These are phyloP conservation scores for Fundulus diaphanus DNA, from an alignment of 2,797 vertebrate species.

Conservation along the genomic window DNA sequence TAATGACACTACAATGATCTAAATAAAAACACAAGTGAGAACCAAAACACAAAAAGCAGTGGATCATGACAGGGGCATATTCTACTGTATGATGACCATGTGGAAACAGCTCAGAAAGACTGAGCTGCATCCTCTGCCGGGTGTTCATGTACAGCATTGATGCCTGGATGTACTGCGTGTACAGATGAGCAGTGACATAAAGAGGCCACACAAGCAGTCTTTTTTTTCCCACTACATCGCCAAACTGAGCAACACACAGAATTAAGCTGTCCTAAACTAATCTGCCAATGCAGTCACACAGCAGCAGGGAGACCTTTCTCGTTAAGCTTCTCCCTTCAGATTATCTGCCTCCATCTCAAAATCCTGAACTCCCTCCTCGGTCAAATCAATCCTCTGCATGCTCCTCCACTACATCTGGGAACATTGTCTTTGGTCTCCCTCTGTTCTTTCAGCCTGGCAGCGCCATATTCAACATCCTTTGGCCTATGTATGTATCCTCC, in stretches of 20 bases:
- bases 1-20: neutral
- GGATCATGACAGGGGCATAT: neutral
- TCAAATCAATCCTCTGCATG: neutral
- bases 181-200: neutral
- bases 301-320: neutral
- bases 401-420: neutral
- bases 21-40: neutral
- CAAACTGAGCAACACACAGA: neutral
- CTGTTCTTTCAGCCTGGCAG: neutral
- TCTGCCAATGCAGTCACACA: neutral
- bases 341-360: neutral
- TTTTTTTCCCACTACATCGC: neutral
- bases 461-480: neutral
- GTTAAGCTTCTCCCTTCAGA: neutral
- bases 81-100: neutral
- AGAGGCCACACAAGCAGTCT: constrained; percentile 1
- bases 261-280: neutral
- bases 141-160: neutral
- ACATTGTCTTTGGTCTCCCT: neutral
- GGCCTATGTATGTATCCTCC: neutral
- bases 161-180: neutral
- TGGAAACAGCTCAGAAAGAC: neutral
- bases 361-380: neutral
- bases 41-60: neutral
- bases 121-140: neutral